A percentile compares a stretch with the other conserved stretches of the same genome.
These are phyloP conservation scores for Labeo rohita DNA, from an alignment of 2,113 vertebrate genomes.

Conservation along the genomic window DNA sequence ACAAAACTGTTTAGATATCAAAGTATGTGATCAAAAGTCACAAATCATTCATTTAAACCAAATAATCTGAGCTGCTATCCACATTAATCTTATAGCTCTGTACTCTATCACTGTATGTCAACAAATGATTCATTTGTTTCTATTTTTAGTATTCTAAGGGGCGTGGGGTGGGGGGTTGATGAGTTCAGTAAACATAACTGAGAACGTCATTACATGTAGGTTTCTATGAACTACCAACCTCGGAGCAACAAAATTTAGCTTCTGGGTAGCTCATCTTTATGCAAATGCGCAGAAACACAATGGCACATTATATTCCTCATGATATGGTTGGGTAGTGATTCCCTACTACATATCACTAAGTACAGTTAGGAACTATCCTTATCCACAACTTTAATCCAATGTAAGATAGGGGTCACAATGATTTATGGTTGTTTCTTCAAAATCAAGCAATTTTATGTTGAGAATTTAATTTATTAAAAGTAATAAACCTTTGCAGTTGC, in stretches of 20 bases:
- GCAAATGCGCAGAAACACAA: background rate
- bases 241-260: background rate
- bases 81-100: background rate
- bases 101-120: background rate
- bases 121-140: background rate
- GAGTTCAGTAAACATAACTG: background rate
- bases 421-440: background rate
- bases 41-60: background rate
- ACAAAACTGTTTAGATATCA: background rate
- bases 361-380: background rate
- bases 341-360: background rate
- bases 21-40: background rate
- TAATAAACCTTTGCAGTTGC: background rate
- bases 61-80: background rate
- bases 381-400: background rate
- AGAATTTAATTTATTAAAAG: too few relatives aligned
- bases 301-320: background rate
- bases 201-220: background rate
- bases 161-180: background rate
- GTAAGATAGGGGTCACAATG: background rate
- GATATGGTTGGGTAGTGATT: background rate
- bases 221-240: background rate
- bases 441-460: background rate
- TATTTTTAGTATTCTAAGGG: background rate
- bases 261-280: background rate